Evolutionary conservation across 2,113 vertebrate genomes (phyloP).

Genomic region (Aspidoscelis tigris): DNA sequence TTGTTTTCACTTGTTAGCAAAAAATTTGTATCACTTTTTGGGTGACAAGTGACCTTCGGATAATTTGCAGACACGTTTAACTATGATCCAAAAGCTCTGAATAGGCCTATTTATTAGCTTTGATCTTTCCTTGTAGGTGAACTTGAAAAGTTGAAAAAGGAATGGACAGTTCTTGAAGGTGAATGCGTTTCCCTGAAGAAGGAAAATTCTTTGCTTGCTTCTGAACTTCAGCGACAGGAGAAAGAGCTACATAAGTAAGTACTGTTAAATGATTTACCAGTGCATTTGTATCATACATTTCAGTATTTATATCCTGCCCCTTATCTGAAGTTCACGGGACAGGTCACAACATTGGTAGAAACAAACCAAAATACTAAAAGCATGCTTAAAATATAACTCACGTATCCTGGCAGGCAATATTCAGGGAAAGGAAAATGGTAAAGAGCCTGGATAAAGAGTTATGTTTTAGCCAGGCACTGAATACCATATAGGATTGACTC

Average conservation of each 20-base stretch:
- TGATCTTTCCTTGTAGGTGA: constrained; percentile 76
- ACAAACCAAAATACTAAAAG: too few species aligned
- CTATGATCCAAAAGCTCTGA: neutral
- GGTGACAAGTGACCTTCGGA: neutral
- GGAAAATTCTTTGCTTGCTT: constrained; percentile 83
- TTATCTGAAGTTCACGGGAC: too few species aligned
- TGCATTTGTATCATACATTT: neutral
- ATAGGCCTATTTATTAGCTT: neutral
- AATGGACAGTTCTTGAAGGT: constrained; percentile 84
- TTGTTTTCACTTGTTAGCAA: neutral
- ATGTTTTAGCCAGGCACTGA: too few species aligned
- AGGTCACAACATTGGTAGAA: too few species aligned
- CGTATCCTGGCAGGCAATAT: too few species aligned
- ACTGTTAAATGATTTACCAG: neutral
- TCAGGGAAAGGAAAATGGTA: too few species aligned
- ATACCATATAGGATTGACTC: too few species aligned
- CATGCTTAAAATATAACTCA: too few species aligned
- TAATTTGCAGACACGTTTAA: constrained; percentile 22
- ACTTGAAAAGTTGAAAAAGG: constrained; percentile 85
- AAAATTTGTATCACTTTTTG: constrained; percentile 1
- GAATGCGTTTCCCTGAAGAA: constrained; percentile 86
- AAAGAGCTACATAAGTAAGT: constrained; percentile 90
- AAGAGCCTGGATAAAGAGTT: too few species aligned
- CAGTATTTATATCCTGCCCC: neutral
- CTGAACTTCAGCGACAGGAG: constrained; percentile 87